Conservation (phyloP, 2,797 vertebrate genomes). For the Epinephelus malabaricus region DNA sequence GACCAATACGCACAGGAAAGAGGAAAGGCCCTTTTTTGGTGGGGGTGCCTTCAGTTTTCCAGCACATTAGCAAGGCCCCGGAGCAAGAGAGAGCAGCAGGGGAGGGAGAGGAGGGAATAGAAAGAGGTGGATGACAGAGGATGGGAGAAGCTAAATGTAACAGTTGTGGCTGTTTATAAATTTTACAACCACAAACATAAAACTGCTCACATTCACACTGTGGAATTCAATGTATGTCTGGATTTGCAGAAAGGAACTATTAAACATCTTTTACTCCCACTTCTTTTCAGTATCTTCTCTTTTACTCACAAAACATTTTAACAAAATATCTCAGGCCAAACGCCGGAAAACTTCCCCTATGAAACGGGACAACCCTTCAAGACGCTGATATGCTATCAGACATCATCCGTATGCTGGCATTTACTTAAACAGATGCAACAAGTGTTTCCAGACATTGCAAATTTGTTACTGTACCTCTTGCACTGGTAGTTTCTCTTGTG, state of each 20-base stretch:
- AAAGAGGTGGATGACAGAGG: conserved; percentile 30
- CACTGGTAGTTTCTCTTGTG: too few species aligned
- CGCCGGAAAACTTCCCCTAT: too few species aligned
- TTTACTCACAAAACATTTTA: neutral
- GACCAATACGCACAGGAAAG: conserved; percentile 75
- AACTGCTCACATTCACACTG: conserved; percentile 8
- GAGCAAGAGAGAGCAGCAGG: conserved; percentile 56
- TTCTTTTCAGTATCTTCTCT: neutral
- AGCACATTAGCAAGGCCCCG: conserved; percentile 75
- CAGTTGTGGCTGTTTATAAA: conserved; percentile 42
- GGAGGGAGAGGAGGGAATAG: conserved; percentile 27
- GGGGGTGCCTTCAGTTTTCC: conserved; percentile 70
- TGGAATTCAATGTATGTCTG: conserved; percentile 9
- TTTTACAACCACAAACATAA: conserved; percentile 32
- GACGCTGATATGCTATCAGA: too few species aligned
- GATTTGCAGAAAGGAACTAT: conserved; percentile 8
- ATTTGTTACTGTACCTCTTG: too few species aligned
- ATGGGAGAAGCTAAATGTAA: conserved; percentile 31
- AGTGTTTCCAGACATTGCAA: too few species aligned
- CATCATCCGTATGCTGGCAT: too few species aligned
- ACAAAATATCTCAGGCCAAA: neutral
- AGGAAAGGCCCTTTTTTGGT: conserved; percentile 65
- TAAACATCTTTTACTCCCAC: neutral
- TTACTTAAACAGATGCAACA: too few species aligned
- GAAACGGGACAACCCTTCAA: too few species aligned